Evolutionary conservation across 2,888 invertebrate genomes (phyloP), one percentile per base, ranked within the genome.

Genomic region (Byasa hedistus): DNA sequence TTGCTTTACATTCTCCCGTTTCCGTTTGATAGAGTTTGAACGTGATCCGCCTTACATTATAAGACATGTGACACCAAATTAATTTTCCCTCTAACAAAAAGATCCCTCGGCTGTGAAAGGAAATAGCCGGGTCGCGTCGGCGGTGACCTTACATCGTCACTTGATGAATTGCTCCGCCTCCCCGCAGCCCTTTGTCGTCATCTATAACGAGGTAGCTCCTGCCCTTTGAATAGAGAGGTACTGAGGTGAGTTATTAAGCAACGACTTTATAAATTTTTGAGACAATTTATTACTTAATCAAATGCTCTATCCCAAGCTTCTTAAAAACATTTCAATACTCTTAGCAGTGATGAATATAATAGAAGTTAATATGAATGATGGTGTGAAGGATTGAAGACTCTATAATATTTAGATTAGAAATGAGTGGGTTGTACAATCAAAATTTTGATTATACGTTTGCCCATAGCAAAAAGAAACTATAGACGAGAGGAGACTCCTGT

Each of bases 121-220:
- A 77, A 84, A 67, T 67, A 64, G 67, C 64, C 56, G 60, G 60
- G 60, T 56, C 64, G 67, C 60, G 52, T 67, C 61, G 55, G 54
- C 70, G 64, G 70, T 73, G 73, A 75, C 75, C 75, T 76, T 86
- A 84, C 77, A 75, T 75, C 72, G 76, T 71, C 68, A 72, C 73
- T 77, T 87, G 88, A 87, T 85, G 88, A 86, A 90, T 89, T 83
- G 85, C 83, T 77, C 78, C 80, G 82, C 80, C 80, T 68, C 10
- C 70, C 72, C 44, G 44, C 71, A 75, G 78, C 80, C 83, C 82
- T 87, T 86, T 86, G 86, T 87, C 84, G 79, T 76, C 75, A 70
- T 80, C 74, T 73, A 74, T 72, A 75, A 73, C 73, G 75, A 60
- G 44, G 59, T 63, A 51, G 75, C 73, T 71, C 69, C 77, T 82